Evolutionary conservation across 2,888 invertebrate species (phyloP), one percentile per base, ranked within the genome.

Genomic region (Tipula helvola): DNA sequence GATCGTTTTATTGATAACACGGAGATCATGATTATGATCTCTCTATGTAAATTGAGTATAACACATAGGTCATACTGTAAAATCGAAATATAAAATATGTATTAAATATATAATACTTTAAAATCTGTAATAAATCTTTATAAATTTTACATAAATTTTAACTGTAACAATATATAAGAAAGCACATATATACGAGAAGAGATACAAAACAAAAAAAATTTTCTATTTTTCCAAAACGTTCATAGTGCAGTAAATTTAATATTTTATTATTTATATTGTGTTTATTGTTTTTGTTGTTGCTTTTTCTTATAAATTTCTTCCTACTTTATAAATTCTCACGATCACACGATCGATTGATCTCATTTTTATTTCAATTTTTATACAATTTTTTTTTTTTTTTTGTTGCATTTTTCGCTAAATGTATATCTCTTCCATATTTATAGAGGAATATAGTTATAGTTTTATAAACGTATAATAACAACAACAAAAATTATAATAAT

Each of bases 261-360:
- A 71, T 71, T 71, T 71, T 71, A 71, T 71, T 71, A 71, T 71
- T 71, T 71, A 71, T 71, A 71, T 71, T 71, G 71, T 71, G 71
- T 71, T 71, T 71, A 71, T 71, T 71, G 71, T 71, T 71, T 71
- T 71, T 28, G 71, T 71, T 71, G 71, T 71, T 71, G 71, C 10
- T 71, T 16, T 52, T 71, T 71, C 71, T 71, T 71, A 71, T 71
- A 71, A 71, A 71, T 71, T 84, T 84, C 84, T 84, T 84, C 84
- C 84, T 84, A 84, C 84, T 84, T 84, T 84, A 84, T 39, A 84
- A 84, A 84, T 84, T 84, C 84, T 84, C 84, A 84, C 84, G 84
- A 84, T 84, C 84, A 84, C 84, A 84, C 84, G 84, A 84, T 84
- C 84, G 84, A 84, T 84, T 84, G 84, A 84, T 84, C 84, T 84